Evolutionary conservation across 2,888 invertebrate species (phyloP).

Genomic region (Cordilura impudica): DNA sequence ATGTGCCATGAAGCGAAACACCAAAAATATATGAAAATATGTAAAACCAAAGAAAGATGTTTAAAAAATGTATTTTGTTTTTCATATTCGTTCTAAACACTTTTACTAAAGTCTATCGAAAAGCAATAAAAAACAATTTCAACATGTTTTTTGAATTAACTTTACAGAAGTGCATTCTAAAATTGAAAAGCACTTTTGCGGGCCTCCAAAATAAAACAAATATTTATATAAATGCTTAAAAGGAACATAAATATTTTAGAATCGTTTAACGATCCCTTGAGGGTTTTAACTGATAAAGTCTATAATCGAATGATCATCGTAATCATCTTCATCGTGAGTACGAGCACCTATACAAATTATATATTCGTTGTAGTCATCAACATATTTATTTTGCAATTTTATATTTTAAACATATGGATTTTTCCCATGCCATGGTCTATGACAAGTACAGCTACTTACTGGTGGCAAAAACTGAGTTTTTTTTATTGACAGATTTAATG

Average conservation of each 20-base stretch:
- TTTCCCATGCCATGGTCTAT: constrained; percentile 62
- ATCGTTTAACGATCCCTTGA: constrained; percentile 25
- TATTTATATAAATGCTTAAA: constrained; percentile 17
- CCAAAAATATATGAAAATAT: not conserved
- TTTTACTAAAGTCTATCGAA: too few relatives aligned
- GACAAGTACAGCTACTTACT: constrained; percentile 64
- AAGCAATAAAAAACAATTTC: too few relatives aligned
- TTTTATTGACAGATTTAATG: constrained; percentile 61
- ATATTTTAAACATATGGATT: constrained; percentile 30
- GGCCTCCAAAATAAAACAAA: constrained; percentile 12
- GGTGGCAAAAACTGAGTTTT: constrained; percentile 34
- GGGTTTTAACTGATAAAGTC: not conserved
- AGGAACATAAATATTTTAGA: not conserved
- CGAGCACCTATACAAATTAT: not conserved
- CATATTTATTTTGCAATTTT: constrained; percentile 47
- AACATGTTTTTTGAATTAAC: too few relatives aligned
- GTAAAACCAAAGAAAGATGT: not conserved
- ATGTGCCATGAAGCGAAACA: not conserved
- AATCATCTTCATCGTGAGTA: not conserved
- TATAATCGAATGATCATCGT: constrained; percentile 20
- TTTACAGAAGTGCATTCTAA: too few relatives aligned
- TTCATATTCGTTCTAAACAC: too few relatives aligned
- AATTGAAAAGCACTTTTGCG: not conserved
- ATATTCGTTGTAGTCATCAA: constrained; percentile 32
- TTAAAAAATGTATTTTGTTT: too few relatives aligned